Percentiles rank a stretch among this genome's conserved stretches.
These are phyloP conservation scores for Salvelinus namaycush DNA, from an alignment of 2,113 vertebrate genomes.

Conservation along the genomic window DNA sequence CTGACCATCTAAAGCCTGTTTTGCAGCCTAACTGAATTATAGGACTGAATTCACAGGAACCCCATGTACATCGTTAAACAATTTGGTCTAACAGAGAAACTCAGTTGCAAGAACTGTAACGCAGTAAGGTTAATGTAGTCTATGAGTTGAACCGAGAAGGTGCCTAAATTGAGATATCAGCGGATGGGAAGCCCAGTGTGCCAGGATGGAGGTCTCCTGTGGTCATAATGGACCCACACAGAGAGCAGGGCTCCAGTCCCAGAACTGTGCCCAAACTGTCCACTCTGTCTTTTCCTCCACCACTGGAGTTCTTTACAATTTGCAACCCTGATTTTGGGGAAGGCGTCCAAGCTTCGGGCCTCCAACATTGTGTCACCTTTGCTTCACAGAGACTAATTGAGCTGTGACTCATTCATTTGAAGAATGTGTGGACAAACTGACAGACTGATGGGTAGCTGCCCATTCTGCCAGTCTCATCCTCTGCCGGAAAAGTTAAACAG, in stretches of 20 bases:
- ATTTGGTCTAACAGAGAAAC: too few species aligned
- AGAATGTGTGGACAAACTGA: constrained; percentile 39
- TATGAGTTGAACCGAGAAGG: not conserved
- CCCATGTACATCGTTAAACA: too few species aligned
- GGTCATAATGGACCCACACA: constrained; percentile 47
- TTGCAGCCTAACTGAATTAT: too few species aligned
- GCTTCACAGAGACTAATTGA: constrained; percentile 30
- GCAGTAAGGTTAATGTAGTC: too few species aligned
- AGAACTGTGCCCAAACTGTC: constrained; percentile 37
- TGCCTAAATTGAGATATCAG: constrained; percentile 32
- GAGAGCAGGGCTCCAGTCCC: constrained; percentile 46
- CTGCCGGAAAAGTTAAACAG: too few species aligned
- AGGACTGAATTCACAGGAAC: too few species aligned
- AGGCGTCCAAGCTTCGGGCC: constrained; percentile 45
- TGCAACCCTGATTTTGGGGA: constrained; percentile 44
- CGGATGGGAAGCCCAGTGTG: constrained; percentile 19
- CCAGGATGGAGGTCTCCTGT: constrained; percentile 26
- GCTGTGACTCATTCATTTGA: constrained; percentile 45
- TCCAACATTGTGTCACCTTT: constrained; percentile 56
- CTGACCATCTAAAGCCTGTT: too few species aligned
- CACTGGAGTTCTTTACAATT: constrained; percentile 22
- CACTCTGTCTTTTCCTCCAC: constrained; percentile 46
- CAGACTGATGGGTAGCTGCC: constrained; percentile 31
- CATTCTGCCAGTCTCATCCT: not conserved
- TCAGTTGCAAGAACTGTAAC: too few species aligned